phyloP scores from a whole-genome alignment of 2,888 invertebrate genomes.

The Pelosia muscerda region DNA sequence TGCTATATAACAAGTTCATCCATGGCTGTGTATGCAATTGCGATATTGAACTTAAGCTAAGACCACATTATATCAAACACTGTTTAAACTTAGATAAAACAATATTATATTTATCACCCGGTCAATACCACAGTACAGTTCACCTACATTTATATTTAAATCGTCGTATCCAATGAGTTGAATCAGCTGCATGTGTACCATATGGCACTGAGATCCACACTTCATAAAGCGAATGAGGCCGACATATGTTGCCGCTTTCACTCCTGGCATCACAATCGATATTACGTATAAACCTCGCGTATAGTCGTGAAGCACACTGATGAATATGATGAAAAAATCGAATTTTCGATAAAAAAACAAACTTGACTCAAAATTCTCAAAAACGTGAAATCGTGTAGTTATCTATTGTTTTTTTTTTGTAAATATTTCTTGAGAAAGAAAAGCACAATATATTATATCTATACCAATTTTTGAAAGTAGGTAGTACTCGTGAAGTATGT shows the following conservation, averaged over 20 bases:
- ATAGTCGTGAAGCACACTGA: conserved; percentile 41
- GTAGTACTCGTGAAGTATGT: no score
- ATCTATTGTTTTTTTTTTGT: background rate
- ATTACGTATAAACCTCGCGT: conserved; percentile 60
- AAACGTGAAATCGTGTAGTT: background rate
- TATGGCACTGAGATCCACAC: conserved; percentile 82
- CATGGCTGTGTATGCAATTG: background rate
- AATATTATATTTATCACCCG: conserved; percentile 3
- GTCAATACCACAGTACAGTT: conserved; percentile 19
- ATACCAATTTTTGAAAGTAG: background rate
- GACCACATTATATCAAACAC: conserved; percentile 3
- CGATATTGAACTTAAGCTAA: background rate
- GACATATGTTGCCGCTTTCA: conserved; percentile 85
- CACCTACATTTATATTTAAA: conserved; percentile 38
- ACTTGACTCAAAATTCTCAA: background rate
- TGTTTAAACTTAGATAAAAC: background rate
- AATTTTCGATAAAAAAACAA: conserved; percentile 17
- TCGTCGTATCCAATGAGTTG: conserved; percentile 58
- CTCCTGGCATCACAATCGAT: conserved; percentile 79
- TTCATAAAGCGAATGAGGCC: conserved; percentile 83
- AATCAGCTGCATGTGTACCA: conserved; percentile 80
- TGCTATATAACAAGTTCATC: background rate
- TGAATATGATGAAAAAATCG: conserved; percentile 34
- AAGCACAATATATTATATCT: background rate
- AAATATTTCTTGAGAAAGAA: background rate